These are phyloP conservation scores for Ophioninae sp. DNA, from an alignment of 2,888 invertebrate genomes.

Conservation along the genomic window DNA sequence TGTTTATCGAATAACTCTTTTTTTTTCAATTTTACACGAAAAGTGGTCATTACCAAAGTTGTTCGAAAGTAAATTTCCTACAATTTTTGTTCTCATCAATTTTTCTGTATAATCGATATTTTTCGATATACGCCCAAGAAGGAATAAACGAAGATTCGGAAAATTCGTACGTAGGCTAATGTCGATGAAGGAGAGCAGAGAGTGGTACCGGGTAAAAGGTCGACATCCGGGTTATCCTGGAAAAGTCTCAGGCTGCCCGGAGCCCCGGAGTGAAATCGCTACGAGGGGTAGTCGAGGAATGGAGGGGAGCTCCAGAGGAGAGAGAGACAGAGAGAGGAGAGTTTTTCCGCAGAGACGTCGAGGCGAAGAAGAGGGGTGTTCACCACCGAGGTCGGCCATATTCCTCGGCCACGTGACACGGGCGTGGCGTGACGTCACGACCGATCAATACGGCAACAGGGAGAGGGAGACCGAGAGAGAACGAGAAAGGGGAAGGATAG, in stretches of 20 bases:
- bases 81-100: too few species aligned
- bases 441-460: conserved; percentile 77
- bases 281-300: background rate
- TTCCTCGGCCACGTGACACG: conserved; percentile 78
- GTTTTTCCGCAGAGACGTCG: conserved; percentile 42
- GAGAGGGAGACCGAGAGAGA: conserved; percentile 60
- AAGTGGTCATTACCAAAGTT: too few species aligned
- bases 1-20: too few species aligned
- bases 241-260: conserved; percentile 32
- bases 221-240: conserved; percentile 49
- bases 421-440: conserved; percentile 79
- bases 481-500: conserved; percentile 55
- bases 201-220: conserved; percentile 24
- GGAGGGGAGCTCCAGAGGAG: background rate
- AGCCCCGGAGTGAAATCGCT: conserved; percentile 10
- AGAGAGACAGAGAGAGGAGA: conserved; percentile 8
- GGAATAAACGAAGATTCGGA: background rate
- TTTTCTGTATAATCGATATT: too few species aligned
- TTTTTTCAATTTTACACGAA: too few species aligned
- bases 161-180: conserved; percentile 1
- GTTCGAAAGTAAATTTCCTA: too few species aligned
- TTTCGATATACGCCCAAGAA: too few species aligned
- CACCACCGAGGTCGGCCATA: conserved; percentile 72
- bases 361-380: conserved; percentile 60
- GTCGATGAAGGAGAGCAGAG: background rate